A percentile compares a stretch with the other conserved stretches of the same genome.
Evolutionary conservation across 2,797 vertebrate species (phyloP).

Genomic region (Tenualosa thibaudeaui): DNA sequence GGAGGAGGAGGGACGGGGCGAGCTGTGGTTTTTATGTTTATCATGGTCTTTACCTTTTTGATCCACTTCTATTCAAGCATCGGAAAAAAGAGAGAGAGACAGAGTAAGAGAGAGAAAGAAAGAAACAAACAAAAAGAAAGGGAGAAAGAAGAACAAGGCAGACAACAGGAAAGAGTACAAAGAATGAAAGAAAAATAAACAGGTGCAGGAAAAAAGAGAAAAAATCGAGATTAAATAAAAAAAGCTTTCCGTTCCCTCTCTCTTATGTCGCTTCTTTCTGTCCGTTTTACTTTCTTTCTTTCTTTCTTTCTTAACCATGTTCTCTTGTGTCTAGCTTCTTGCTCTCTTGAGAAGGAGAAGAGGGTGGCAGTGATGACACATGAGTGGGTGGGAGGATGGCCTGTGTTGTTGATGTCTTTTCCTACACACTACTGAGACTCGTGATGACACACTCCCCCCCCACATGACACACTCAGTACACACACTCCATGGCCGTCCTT

Average conservation of each 20-base stretch:
- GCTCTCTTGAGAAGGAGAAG: slow-evolving; percentile 66
- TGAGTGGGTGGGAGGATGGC: slow-evolving; percentile 68
- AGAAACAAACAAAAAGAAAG: slow-evolving; percentile 68
- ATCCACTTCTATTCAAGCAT: slow-evolving; percentile 99
- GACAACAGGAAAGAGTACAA: slow-evolving; percentile 71
- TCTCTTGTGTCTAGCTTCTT: slow-evolving; percentile 64
- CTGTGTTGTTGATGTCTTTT: slow-evolving; percentile 61
- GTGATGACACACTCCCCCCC: slow-evolving; percentile 37
- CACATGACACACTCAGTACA: slow-evolving; percentile 59
- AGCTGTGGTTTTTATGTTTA: slow-evolving; percentile 88
- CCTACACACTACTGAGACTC: slow-evolving; percentile 38
- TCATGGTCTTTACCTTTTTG: slow-evolving; percentile 98
- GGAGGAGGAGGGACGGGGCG: slow-evolving; percentile 65
- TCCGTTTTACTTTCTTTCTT: slow-evolving; percentile 59
- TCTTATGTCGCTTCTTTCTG: neutral
- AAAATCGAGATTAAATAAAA: slow-evolving; percentile 95
- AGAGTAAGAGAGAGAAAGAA: slow-evolving; percentile 75
- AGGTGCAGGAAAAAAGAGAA: slow-evolving; percentile 91
- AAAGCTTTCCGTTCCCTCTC: slow-evolving; percentile 76
- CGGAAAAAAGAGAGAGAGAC: slow-evolving; percentile 87
- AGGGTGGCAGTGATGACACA: slow-evolving; percentile 76
- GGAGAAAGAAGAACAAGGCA: slow-evolving; percentile 69
- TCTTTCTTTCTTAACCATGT: slow-evolving; percentile 68
- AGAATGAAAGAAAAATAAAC: slow-evolving; percentile 87
- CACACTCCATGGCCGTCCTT: slow-evolving; percentile 49